Evolutionary conservation across 2,888 invertebrate species (phyloP), one percentile per base, ranked within the genome.

Genomic region (Macrosoma leucophasiata): DNA sequence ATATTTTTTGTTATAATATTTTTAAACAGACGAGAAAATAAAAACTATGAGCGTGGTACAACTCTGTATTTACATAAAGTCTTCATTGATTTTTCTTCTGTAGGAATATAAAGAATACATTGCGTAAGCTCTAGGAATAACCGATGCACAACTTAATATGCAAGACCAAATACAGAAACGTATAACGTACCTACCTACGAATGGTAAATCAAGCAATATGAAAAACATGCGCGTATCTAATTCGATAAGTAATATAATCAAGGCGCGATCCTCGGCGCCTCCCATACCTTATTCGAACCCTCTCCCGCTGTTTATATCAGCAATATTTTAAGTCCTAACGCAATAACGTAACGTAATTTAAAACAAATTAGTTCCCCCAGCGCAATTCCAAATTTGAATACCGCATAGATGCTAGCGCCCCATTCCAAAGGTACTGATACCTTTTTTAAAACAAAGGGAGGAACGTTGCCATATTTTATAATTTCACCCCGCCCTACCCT

Each of bases 301-400:
- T 74, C 75, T 76, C 67, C 51, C 52, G 48, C 49, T 68, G 69
- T 78, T 74, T 76, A 75, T 75, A 63, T 69, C 67, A 55, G 70
- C 71, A 56, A 81, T 78, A 82, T 74, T 75, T 77, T 67, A 79
- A 69, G 65, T 62, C 64, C 52, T 55, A 71, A 72, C 57, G 79
- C 68, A 84, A 82, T 84, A 84, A 79, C 76, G 76, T 79, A 81
- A 81, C 72, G 78, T 75, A 84, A 84, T 84, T 82, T 82, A 76
- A 84, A 84, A 77, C 78, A 65, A 84, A 84, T 84, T 84, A 84
- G 82, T 71, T 68, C 70, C 79, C 82, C 84, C 75, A 70, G 67
- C 69, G 43, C 61, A 58, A 66, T 62, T 60, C 55, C 58, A 62
- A 76, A 82, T 84, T 84, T 84, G 76, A 81, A 82, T 81, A 77